Conservation (phyloP, 2,888 invertebrate genomes). For the Antitype chi region DNA sequence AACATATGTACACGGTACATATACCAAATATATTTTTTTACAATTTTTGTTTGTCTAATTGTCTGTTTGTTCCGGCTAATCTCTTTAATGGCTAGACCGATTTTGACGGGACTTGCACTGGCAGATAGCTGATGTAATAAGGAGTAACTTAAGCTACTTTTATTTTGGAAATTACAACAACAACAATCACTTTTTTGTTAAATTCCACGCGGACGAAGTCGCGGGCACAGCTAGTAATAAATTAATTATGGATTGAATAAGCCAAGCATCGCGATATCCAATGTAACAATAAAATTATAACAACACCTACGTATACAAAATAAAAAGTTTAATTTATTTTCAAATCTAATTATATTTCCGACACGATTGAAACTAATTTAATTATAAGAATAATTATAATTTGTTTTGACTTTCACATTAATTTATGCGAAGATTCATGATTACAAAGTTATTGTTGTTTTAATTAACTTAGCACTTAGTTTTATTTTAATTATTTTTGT, state of each 20-base stretch:
- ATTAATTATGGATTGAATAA: neutral
- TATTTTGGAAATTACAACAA: too few species aligned
- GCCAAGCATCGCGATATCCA: neutral
- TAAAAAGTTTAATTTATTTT: constrained; percentile 13
- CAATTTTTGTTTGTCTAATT: too few species aligned
- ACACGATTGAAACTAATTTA: constrained; percentile 22
- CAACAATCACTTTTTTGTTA: too few species aligned
- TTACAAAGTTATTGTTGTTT: constrained; percentile 37
- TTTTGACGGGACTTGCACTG: too few species aligned
- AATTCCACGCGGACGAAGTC: too few species aligned
- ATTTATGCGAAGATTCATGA: constrained; percentile 24
- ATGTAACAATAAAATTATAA: constrained; percentile 13
- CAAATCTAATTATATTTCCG: constrained; percentile 34
- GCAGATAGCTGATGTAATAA: too few species aligned
- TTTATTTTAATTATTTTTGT: constrained; percentile 6
- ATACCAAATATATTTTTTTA: too few species aligned
- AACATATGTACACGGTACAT: too few species aligned
- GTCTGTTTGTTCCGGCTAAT: too few species aligned
- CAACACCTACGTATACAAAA: neutral
- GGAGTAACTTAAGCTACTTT: too few species aligned
- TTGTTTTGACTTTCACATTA: constrained; percentile 21
- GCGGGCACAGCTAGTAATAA: too few species aligned
- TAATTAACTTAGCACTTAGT: constrained; percentile 32
- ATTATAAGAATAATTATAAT: constrained; percentile 10
- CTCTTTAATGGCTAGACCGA: too few species aligned